Percentiles rank a stretch among this genome's conserved stretches.
Evolutionary conservation across 2,888 invertebrate species (phyloP).

Genomic region (Dynastes hyllus): DNA sequence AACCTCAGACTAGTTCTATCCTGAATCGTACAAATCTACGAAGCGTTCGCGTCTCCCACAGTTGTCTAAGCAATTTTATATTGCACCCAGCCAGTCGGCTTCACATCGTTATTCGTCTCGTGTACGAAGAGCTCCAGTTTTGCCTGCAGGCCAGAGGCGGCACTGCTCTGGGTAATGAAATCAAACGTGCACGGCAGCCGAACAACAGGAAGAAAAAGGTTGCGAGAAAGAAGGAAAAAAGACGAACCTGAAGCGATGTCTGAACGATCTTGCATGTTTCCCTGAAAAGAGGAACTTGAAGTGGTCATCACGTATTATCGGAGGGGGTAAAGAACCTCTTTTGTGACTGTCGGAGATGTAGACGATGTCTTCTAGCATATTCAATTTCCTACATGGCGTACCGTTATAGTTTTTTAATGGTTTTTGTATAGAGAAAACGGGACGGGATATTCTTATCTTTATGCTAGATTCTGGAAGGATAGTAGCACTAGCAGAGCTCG

Average conservation of each 20-base stretch:
- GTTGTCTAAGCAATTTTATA: slow-evolving; percentile 43
- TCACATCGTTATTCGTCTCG: slow-evolving; percentile 23
- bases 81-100: slow-evolving; percentile 28
- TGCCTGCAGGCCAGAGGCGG: slow-evolving; percentile 52
- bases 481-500: too few relatives aligned
- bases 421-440: not conserved
- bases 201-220: slow-evolving; percentile 33
- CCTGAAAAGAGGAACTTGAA: slow-evolving; percentile 19
- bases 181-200: slow-evolving; percentile 56
- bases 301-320: slow-evolving; percentile 54
- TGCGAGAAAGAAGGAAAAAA: not conserved
- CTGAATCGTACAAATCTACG: slow-evolving; percentile 40
- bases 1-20: not conserved
- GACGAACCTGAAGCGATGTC: slow-evolving; percentile 1
- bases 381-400: slow-evolving; percentile 19
- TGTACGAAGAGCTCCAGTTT: slow-evolving; percentile 47
- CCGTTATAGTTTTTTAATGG: slow-evolving; percentile 16
- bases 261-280: slow-evolving; percentile 17
- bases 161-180: slow-evolving; percentile 53
- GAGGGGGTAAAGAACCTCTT: slow-evolving; percentile 52
- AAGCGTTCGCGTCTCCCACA: slow-evolving; percentile 54
- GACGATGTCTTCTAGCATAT: slow-evolving; percentile 17
- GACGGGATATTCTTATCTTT: too few relatives aligned
- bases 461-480: too few relatives aligned
- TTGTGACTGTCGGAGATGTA: slow-evolving; percentile 30